A percentile compares a stretch with the other conserved stretches of the same genome.
These are phyloP conservation scores for Melanocharis versteri DNA, from an alignment of 2,113 vertebrate genomes.

Conservation along the genomic window DNA sequence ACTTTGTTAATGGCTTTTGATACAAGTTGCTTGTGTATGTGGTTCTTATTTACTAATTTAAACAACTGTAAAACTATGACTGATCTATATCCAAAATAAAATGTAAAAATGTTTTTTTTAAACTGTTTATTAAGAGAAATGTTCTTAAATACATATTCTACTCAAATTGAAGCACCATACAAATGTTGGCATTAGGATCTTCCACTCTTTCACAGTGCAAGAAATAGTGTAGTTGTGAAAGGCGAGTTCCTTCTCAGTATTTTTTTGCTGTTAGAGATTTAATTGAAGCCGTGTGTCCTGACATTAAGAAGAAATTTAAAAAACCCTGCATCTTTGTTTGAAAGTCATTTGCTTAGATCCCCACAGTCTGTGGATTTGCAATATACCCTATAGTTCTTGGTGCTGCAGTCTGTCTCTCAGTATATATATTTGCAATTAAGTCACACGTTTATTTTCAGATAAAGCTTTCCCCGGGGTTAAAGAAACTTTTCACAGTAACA, in stretches of 20 bases:
- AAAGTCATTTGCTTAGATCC: neutral
- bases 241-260: neutral
- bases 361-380: neutral
- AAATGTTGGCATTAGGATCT: neutral
- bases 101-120: neutral
- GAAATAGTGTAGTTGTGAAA: neutral
- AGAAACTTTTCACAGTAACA: conserved; percentile 85
- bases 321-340: neutral
- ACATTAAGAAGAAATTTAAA: neutral
- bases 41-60: neutral
- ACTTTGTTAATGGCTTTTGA: neutral
- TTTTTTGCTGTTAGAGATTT: neutral
- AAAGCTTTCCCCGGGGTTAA: conserved; percentile 81
- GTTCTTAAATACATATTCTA: neutral
- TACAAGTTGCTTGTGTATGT: neutral
- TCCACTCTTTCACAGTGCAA: neutral
- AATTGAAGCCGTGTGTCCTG: neutral
- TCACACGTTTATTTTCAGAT: conserved; percentile 71
- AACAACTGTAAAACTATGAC: neutral
- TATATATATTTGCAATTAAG: neutral
- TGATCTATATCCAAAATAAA: neutral
- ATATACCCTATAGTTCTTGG: neutral
- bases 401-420: neutral
- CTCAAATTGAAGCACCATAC: neutral
- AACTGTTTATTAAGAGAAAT: neutral